Percentiles rank a stretch among this genome's conserved stretches.
These are phyloP conservation scores for Podiceps cristatus DNA, from an alignment of 2,113 vertebrate genomes.

Conservation along the genomic window DNA sequence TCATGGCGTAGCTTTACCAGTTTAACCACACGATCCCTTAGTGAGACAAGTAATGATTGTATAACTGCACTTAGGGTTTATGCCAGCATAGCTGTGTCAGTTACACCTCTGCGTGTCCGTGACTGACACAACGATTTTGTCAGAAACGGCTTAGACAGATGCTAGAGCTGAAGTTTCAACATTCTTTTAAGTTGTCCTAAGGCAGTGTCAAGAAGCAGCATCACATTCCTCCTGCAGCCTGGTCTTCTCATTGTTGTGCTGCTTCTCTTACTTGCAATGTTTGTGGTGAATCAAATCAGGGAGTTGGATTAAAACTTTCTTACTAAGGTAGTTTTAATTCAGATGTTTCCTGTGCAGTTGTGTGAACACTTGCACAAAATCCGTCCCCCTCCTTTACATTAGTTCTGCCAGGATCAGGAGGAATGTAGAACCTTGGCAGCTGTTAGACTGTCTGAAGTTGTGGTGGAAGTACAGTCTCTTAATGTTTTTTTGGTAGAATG, in stretches of 20 bases:
- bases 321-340: not conserved
- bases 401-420: not conserved
- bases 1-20: not conserved
- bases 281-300: not conserved
- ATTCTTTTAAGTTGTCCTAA: not conserved
- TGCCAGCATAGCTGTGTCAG: not conserved
- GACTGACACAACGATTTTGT: not conserved
- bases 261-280: not conserved
- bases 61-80: not conserved
- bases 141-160: not conserved
- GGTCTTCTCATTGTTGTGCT: not conserved
- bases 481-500: fast-evolving
- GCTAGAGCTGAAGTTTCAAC: not conserved
- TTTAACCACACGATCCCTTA: not conserved
- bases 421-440: not conserved
- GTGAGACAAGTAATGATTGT: not conserved
- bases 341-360: not conserved
- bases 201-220: not conserved
- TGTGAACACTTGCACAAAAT: not conserved
- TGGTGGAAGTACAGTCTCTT: not conserved
- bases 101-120: fast-evolving
- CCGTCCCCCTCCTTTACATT: not conserved
- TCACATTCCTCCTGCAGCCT: not conserved
- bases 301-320: not conserved
- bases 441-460: not conserved